Base-by-base conservation (phyloP, 1,140 invertebrate genomes). In the Trichonephila clavipes region DNA sequence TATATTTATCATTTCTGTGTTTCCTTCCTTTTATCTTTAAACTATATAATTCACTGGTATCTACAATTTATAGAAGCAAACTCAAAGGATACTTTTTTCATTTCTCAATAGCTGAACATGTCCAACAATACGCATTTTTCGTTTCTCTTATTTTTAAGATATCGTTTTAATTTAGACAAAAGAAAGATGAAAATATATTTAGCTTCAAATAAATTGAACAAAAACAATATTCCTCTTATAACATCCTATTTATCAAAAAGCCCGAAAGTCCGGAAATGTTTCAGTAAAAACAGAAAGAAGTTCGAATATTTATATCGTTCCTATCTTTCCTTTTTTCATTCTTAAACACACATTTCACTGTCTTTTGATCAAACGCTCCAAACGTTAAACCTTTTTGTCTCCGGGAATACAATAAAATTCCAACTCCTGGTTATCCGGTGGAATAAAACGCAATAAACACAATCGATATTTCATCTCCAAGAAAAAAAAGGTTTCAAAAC, bases 401-500 rank as follows among this genome's bases (percentile, higher is more conserved):
- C 24, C 72, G 5, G 16, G 72, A 77, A 77, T 77, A 77, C 72
- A 77, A 85, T 59, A 85, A 59, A 85, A 85, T 59, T 16, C 44
- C 34, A 82, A 16, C 81, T 44, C 44, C 82, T 58, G 82, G 58
- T 59, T 85, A 59, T 28, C 82, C 28, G 82, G 51, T 14, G 58
- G 58, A 59, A 85, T 59, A 21, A 59, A 85, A 85, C 21, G n/a
- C 21, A 85, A 51, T 58, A 85, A 59, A 59, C 82, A 59, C 82
- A 85, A 85, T 85, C 82, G 82, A 85, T 85, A 85, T 59, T 85
- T 59, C 51, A 85, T 51, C 58, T 85, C 58, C 82, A 59, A 24
- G 44, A 59, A 51, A 51, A 82, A 85, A 85, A 85, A 85, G 72
- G 72, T 77, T 82, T 85, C 44, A 58, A 58, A 58, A 24, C 82